Percentiles rank a stretch among this genome's conserved stretches.
phyloP scores from a whole-genome alignment of 1,140 invertebrate genomes.

The Drosophila lacteicornis region DNA sequence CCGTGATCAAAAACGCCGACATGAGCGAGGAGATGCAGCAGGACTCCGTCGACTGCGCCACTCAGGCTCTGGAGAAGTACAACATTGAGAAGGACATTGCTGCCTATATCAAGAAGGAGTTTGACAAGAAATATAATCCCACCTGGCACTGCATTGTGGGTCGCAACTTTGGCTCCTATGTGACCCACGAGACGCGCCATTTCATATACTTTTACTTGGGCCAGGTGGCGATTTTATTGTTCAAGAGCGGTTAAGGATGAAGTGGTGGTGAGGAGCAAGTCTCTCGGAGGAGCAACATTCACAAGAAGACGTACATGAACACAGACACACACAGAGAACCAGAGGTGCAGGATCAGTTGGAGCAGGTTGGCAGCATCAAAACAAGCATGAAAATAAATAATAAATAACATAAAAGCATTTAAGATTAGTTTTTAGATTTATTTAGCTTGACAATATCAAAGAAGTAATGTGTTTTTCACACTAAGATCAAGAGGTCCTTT shows the following conservation, averaged over 20 bases:
- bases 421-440: not conserved
- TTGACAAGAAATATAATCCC: constrained; percentile 99
- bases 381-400: not conserved
- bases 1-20: constrained; percentile 99
- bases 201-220: constrained; percentile 99
- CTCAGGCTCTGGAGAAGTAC: constrained; percentile 99
- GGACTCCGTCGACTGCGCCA: constrained; percentile 99
- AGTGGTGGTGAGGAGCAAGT: constrained; percentile 66
- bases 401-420: not conserved
- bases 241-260: constrained; percentile 96
- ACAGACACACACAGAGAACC: constrained; percentile 15
- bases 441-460: not conserved
- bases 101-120: constrained; percentile 99
- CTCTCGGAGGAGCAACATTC: constrained; percentile 50
- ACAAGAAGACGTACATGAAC: constrained; percentile 23
- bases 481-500: not conserved
- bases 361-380: constrained; percentile 12
- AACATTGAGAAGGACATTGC: constrained; percentile 99
- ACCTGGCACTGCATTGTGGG: constrained; percentile 99
- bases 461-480: not conserved
- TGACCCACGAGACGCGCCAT: constrained; percentile 98
- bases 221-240: constrained; percentile 98
- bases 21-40: constrained; percentile 99
- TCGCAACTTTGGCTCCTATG: constrained; percentile 97
- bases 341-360: constrained; percentile 26